These are phyloP conservation scores for Lapara coniferarum DNA, from an alignment of 2,888 invertebrate genomes.

Conservation along the genomic window DNA sequence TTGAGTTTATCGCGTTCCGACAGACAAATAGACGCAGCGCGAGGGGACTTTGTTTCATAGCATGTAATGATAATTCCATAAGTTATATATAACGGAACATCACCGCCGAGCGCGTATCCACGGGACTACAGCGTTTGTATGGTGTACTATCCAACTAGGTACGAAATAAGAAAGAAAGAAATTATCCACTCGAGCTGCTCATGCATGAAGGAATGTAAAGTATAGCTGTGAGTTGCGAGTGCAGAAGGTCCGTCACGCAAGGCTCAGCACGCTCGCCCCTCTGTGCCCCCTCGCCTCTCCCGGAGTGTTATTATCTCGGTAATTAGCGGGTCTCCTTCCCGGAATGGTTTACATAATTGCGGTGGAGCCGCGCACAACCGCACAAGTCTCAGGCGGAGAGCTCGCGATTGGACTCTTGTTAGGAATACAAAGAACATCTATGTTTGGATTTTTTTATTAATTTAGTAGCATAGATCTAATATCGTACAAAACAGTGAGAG, in stretches of 20 bases:
- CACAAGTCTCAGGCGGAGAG: background rate
- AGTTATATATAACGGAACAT: too few species aligned
- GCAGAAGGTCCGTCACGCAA: background rate
- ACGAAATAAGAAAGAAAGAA: background rate
- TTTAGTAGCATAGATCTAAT: too few species aligned
- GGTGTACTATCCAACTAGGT: too few species aligned
- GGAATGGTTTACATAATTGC: conserved; percentile 24
- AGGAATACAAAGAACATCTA: too few species aligned
- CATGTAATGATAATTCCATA: too few species aligned
- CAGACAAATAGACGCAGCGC: too few species aligned
- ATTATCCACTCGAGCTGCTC: background rate
- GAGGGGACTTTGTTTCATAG: too few species aligned
- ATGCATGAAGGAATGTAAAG: background rate
- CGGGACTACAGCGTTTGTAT: too few species aligned
- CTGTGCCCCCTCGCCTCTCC: background rate
- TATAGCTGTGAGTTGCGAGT: background rate
- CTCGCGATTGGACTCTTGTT: background rate
- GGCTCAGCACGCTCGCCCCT: background rate
- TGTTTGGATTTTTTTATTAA: too few species aligned
- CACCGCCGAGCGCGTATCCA: too few species aligned
- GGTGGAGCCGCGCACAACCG: background rate
- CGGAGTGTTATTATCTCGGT: background rate
- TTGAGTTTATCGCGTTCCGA: too few species aligned
- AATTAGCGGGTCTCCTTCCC: conserved; percentile 18
- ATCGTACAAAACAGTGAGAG: too few species aligned